A percentile compares a stretch with the other conserved stretches of the same genome.
Conservation (phyloP, 2,888 invertebrate genomes). For the Lasioglossum marginatum region DNA sequence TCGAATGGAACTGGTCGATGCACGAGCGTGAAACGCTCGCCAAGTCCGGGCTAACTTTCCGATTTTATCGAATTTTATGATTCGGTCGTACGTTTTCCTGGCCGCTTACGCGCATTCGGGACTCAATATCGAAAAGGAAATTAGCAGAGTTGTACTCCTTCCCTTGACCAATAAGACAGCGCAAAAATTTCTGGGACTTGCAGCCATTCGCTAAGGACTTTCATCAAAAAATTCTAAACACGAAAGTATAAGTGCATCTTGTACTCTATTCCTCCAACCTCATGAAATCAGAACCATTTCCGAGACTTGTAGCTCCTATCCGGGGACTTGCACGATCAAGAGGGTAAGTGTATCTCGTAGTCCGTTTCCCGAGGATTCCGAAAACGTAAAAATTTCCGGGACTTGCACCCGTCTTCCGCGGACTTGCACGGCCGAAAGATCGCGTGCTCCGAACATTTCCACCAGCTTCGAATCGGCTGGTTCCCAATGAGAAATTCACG, state of each 20-base stretch:
- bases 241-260: neutral
- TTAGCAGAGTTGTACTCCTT: neutral
- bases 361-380: too few relatives aligned
- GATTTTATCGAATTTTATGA: constrained; percentile 22
- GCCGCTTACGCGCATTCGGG: too few relatives aligned
- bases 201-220: too few relatives aligned
- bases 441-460: neutral
- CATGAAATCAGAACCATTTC: neutral
- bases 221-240: neutral
- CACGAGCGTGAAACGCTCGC: constrained; percentile 9
- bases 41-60: constrained; percentile 17
- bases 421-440: neutral
- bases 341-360: too few relatives aligned
- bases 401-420: neutral
- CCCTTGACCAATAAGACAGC: neutral
- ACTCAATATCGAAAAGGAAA: neutral
- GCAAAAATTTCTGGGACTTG: too few relatives aligned
- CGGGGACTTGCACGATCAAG: neutral
- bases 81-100: neutral
- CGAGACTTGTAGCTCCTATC: neutral
- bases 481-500: neutral
- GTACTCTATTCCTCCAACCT: neutral
- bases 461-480: neutral
- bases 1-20: constrained; percentile 29
- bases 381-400: neutral